Base-by-base conservation (phyloP, 2,888 invertebrate species). In the Halictus quadricinctus region DNA sequence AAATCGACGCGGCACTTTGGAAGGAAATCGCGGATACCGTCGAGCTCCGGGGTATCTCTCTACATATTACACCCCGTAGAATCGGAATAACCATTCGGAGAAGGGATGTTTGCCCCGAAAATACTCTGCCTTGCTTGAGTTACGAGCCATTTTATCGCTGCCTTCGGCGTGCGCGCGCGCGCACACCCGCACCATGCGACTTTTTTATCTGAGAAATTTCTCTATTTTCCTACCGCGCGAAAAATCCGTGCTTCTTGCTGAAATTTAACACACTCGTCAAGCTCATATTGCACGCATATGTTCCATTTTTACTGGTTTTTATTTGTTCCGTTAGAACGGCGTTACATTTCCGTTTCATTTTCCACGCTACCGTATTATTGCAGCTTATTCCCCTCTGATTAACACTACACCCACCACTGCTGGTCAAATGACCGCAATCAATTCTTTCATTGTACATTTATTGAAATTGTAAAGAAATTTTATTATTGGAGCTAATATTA, bases 1-100 rank as follows among this genome's bases (percentile, higher is more conserved):
- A 89, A 88, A 88, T 88, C 88, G 86, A 86, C 74, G 72, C 80
- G n/a, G 72, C 81, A 72, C 76, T 87, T 87, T 78, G 6, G 81
- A 66, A 69, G 76, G 72, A 72, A 85, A 89, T 83, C 87, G 80
- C n/a, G 84, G 80, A 83, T 87, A 76, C 81, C 66, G 46, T 64
- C 29, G 25, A 64, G 64, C 64, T 29, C 58, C n/a, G 7, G 18
- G 18, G 70, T 70, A 79, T 82, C 83, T 80, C 87, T 87, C 84
- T 83, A 79, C 87, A 80, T 84, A 86, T 78, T 81, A 79, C 64
- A 78, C 46, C 72, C 58, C 36, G 48, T 73, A 41, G 82, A 86
- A 79, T 82, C 78, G 86, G 74, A 86, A 86, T 81, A 84, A 75
- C 77, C 80, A 36, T 72, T 84, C 80, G 43, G 46, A 36, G 73